Evolutionary conservation across 2,888 invertebrate genomes (phyloP), one percentile per base, ranked within the genome.

Genomic region (Drosophila siamana): DNA sequence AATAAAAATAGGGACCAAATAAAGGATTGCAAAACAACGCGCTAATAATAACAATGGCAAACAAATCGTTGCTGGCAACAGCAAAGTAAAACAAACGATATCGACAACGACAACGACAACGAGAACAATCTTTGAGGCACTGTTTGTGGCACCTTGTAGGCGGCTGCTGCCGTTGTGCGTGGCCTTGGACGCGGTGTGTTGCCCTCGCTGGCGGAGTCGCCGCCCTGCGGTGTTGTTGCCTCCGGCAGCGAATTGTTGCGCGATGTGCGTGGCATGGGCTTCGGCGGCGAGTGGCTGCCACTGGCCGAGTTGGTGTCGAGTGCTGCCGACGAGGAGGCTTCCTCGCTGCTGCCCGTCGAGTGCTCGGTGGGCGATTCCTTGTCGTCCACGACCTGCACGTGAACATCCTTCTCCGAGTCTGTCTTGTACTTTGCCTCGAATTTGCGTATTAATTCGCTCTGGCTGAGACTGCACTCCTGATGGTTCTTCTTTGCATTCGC

Each of bases 181-280:
- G 97, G 96, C 86, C 94, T 93, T 11, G 96, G 95, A 66, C 91
- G 90, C 13, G 91, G 91, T 11, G 87, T 86, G 22, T 67, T 72
- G 41, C 78, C 40, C 46, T 80, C 88, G 52, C 86, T 72, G 11
- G 69, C 67, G 1, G 76, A 77, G 46, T 75, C 88, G 95, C 95
- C 71, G 70, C 80, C 36, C 7, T 38, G 36, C 2, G 71, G 72
- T 0, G 57, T 66, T 0, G 57, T 59, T 13, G 74, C 52, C 60
- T 96, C 96, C 0, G 96, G 95, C 61, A 97, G 94, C 11, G 96
- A 95, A 84, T 94, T 94, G 41, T 95, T 93, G 82, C 95, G 93
- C 44, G 95, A 96, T 0, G 96, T 95, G 81, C 97, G 94, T 0
- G 97, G 97, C 92, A 97, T 93, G 11, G 97, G 97, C 90, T 96